A percentile compares a stretch with the other conserved stretches of the same genome.
Evolutionary conservation across 2,797 vertebrate species (phyloP).

Genomic region (Synanceia verrucosa): DNA sequence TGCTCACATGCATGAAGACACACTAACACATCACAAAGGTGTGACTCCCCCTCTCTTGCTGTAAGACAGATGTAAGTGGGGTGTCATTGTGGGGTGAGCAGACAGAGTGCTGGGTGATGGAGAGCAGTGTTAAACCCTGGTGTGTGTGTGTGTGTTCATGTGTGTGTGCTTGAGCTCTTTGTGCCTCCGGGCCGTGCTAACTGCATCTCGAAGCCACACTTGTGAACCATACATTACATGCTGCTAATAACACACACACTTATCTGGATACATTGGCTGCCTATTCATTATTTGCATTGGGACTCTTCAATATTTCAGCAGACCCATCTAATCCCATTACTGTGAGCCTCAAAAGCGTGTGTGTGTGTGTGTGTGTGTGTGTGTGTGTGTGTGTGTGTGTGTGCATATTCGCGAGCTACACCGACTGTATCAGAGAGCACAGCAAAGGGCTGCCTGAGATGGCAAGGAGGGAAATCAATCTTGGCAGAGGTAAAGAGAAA

Average conservation of each 20-base stretch:
- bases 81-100: conserved; percentile 61
- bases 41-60: conserved; percentile 25
- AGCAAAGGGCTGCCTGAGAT: conserved; percentile 82
- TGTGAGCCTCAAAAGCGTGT: conserved; percentile 65
- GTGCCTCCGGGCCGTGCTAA: conserved; percentile 53
- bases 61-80: conserved; percentile 63
- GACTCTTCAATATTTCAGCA: conserved; percentile 98
- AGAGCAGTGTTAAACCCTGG: conserved; percentile 48
- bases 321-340: conserved; percentile 96
- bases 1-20: conserved; percentile 44
- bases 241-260: conserved; percentile 33
- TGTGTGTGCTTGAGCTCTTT: conserved; percentile 32
- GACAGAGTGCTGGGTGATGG: conserved; percentile 61
- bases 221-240: conserved; percentile 54
- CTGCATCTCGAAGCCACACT: conserved; percentile 38
- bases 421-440: conserved; percentile 61
- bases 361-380: conserved; percentile 39
- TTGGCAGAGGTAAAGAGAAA: conserved; percentile 72
- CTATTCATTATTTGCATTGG: conserved; percentile 78
- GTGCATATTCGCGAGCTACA: conserved; percentile 41
- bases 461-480: conserved; percentile 76
- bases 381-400: conserved; percentile 23
- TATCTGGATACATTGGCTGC: conserved; percentile 56
- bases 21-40: conserved; percentile 17
- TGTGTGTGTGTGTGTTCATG: conserved; percentile 6